Conservation (phyloP, 2,113 vertebrate genomes). For the Microcebus murinus region DNA sequence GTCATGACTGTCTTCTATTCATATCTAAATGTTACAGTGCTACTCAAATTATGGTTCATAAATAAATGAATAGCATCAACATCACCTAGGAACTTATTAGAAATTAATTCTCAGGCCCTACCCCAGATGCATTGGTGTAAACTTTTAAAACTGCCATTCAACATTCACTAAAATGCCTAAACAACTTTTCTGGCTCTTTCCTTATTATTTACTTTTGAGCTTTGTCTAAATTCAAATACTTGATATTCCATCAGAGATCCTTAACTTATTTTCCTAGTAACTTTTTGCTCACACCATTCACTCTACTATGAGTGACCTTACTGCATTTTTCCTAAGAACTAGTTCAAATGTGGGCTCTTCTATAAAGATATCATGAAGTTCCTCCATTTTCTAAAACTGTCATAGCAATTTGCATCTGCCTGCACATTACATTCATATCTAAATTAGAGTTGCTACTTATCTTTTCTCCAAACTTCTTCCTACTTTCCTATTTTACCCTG, state of each 20-base stretch:
- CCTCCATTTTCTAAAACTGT: not conserved
- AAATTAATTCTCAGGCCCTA: not conserved
- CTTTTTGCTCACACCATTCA: not conserved
- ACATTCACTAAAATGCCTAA: not conserved
- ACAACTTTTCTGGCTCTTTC: not conserved
- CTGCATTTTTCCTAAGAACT: not conserved
- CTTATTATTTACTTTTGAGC: conserved; percentile 19
- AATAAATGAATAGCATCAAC: not conserved
- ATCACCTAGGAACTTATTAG: not conserved
- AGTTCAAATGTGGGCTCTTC: not conserved
- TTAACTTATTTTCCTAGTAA: conserved; percentile 12
- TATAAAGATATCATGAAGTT: not conserved
- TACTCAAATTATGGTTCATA: not conserved
- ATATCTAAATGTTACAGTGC: not conserved
- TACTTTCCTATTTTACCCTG: not conserved
- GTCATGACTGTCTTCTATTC: not conserved
- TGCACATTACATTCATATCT: not conserved
- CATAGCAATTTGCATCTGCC: not conserved
- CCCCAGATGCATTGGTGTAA: not conserved
- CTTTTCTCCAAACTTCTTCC: not conserved
- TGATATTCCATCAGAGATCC: not conserved
- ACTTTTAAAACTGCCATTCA: not conserved
- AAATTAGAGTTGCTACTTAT: not conserved
- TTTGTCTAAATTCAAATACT: conserved; percentile 29
- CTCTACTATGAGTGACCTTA: not conserved